Evolutionary conservation across 2,113 vertebrate genomes (phyloP), one percentile per base, ranked within the genome.

Genomic region (Crotophaga sulcirostris): DNA sequence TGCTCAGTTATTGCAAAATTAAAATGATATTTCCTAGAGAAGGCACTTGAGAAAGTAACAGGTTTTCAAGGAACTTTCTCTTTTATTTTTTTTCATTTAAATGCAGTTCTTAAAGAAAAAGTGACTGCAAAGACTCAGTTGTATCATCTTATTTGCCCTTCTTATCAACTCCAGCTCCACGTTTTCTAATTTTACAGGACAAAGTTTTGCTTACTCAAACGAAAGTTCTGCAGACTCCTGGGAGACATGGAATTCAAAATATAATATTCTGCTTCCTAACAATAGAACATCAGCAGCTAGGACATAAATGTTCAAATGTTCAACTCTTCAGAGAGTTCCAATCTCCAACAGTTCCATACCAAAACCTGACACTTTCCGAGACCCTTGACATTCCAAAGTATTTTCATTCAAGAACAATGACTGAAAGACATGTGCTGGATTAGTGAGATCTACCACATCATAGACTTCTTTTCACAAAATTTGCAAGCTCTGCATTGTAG

Each of bases 261-360:
- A 16, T 49, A 29, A 54, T 19, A 26, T 6, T 86, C 88, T 86
- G 0, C 10, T 86, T 92, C 12, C 9, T 81, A 38, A 31, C 24
- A 28, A 9, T 31, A 47, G 63, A 87, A 52, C 5, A 64, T 45
- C 11, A 59, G 6, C 45, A 76, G 20, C 14, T 19, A 62, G 33
- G 78, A 38, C 11, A 58, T 1, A 64, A 10, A 17, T 16, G 21
- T 18, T 44, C 28, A 66, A 42, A 42, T 42, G 40, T 10, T 42
- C 40, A 42, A 42, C 40, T 42, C 40, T 70, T 84, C 5, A 7
- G 17, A 62, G 24, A 70, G 8, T 20, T 8, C 8, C 9, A 56
- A 0, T 6, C 9, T 85, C 33, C 16, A 9, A 29, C 13, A 77
- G 19, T 0, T 62, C 6, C 12, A 38, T 73, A 68, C 6, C 28